Evolutionary conservation across 2,113 vertebrate species (phyloP).

Genomic region (Leptobrachium leishanense): DNA sequence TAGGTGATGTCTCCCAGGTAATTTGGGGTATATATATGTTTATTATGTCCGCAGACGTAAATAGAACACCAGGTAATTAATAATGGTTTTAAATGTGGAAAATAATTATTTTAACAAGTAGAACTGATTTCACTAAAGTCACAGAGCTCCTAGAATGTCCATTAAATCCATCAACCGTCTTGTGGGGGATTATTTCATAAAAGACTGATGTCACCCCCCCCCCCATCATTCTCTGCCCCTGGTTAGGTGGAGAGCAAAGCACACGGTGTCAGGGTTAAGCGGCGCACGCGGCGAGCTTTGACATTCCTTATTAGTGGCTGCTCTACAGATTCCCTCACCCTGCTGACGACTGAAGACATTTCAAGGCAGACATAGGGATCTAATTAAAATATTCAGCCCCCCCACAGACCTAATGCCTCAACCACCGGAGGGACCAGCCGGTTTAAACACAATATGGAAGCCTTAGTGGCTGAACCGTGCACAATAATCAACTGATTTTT

Average conservation of each 20-base stretch:
- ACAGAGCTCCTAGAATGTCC: no score
- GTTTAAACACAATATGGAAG: conserved; percentile 49
- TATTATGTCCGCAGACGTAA: no score
- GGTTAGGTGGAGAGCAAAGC: not conserved
- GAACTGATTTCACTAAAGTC: no score
- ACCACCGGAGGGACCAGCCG: conserved; percentile 55
- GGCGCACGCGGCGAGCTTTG: not conserved
- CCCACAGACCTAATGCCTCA: conserved; percentile 53
- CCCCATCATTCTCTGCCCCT: not conserved
- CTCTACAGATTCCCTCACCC: conserved; percentile 36
- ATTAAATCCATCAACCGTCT: no score
- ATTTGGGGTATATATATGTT: no score
- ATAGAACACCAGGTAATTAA: no score
- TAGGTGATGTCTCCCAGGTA: no score
- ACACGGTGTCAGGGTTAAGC: conserved; percentile 19
- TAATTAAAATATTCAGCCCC: conserved; percentile 30
- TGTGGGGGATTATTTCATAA: no score
- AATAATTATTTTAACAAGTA: no score
- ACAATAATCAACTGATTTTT: conserved; percentile 15
- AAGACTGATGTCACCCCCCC: no score
- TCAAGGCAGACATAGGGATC: conserved; percentile 37
- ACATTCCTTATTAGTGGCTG: conserved; percentile 19
- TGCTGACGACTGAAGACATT: conserved; percentile 47
- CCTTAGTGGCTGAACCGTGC: conserved; percentile 42
- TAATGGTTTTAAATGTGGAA: no score